Evolutionary conservation across 2,888 invertebrate species (phyloP).

Genomic region (Helleia helle): DNA sequence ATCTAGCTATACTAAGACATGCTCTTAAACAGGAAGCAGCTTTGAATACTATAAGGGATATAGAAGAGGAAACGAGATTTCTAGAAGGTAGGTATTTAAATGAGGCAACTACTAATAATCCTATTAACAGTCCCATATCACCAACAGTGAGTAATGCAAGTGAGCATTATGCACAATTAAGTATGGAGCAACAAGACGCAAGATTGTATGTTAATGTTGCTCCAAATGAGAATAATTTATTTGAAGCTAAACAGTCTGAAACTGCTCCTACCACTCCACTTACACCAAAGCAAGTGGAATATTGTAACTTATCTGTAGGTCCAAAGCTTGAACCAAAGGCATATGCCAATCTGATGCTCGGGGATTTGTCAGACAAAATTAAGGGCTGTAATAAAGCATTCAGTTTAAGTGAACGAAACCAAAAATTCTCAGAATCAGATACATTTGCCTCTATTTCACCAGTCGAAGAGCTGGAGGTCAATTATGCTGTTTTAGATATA

Average conservation of each 20-base stretch:
- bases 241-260: constrained; percentile 38
- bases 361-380: constrained; percentile 43
- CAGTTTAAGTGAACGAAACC: constrained; percentile 35
- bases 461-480: constrained; percentile 68
- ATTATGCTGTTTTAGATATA: constrained; percentile 87
- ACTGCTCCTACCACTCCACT: constrained; percentile 44
- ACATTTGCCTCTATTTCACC: constrained; percentile 56
- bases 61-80: constrained; percentile 55
- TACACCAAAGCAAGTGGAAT: constrained; percentile 54
- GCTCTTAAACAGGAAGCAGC: constrained; percentile 47
- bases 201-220: constrained; percentile 62
- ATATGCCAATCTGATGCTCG: constrained; percentile 57
- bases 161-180: constrained; percentile 63
- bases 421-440: constrained; percentile 60
- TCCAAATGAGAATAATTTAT: constrained; percentile 35
- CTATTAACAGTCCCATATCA: constrained; percentile 35
- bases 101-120: constrained; percentile 27
- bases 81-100: constrained; percentile 48
- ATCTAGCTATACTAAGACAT: constrained; percentile 54
- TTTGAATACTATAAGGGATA: constrained; percentile 49
- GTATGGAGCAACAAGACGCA: constrained; percentile 49
- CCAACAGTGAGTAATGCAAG: constrained; percentile 59
- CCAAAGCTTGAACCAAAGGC: constrained; percentile 46
- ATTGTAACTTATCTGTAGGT: constrained; percentile 46
- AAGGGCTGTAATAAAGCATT: constrained; percentile 39